Evolutionary conservation across 2,797 vertebrate genomes (phyloP), one percentile per base, ranked within the genome.

Genomic region (Cirrhinus mrigala): DNA sequence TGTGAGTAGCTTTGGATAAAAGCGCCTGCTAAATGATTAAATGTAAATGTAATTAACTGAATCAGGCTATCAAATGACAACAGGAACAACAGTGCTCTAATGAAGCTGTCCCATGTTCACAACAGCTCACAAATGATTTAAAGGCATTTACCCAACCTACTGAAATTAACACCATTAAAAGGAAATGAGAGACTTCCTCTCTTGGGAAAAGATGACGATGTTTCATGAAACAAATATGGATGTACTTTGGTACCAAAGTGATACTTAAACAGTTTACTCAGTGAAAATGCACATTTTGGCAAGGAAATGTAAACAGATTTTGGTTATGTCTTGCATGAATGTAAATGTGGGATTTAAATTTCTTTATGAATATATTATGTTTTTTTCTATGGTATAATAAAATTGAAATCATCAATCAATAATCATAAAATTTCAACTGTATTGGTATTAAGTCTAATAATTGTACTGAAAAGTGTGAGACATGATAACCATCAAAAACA

Each of bases 91-190:
- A 24, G 10, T 24, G 58, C 3, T 12, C n/a, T 6, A 54, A 6
- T 33, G 27, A 40, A 73, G 70, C n/a, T 27, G 46, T 29, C 9
- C 46, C 44, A 27, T 29, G 46, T 12, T 71, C 22, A 71, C 69
- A 46, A 15, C 12, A 3, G 24, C 46, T 74, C 4, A 74, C 46
- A 76, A 8, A 52, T 33, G 69, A 16, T 22, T 48, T 48, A n/a
- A 74, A 52, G 15, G 24, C 24, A 52, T 74, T 74, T 74, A 52
- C 16, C 29, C 29, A 58, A 56, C 7, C 48, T 14, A 50, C 24
- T 64, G 15, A 64, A 70, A 70, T 81, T 4, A 56, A 70, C 48
- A 10, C 4, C n/a, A 73, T 71, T 60, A 60, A 82, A 27, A 81
- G 9, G 3, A 71, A 9, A 71, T 9, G 16, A 70, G 52, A 71